Evolutionary conservation across 2,797 vertebrate genomes (phyloP), one percentile per base, ranked within the genome.

Genomic region (Bovichtus variegatus): DNA sequence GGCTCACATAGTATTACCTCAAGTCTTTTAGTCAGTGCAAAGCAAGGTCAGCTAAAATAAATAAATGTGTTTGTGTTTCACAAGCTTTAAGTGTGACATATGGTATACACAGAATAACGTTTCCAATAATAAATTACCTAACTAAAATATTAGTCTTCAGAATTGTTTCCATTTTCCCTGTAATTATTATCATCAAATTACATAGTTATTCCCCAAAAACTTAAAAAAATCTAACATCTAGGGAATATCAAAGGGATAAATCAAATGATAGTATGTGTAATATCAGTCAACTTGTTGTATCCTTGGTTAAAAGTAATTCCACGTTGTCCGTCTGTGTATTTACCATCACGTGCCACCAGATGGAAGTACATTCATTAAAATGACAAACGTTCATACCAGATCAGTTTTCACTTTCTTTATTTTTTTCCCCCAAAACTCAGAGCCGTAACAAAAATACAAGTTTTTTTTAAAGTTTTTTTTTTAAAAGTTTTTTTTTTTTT

Each of bases 391-490:
- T 70, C 40, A 79, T 63, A 58, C 59, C 36, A 58, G 29, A 0
- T 65, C 23, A 51, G 9, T 79, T 89, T 91, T 84, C 61, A 78
- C 15, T 76, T 50, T 61, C 65, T 93, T 93, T 86, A 87, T 92
- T 92, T 76, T 0, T 23, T 13, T 0, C 43, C 36, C 23, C 63
- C 62, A 81, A 76, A 76, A 83, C 80, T 85, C 73, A 78, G 50
- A 85, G 63, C 84, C 63, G 81, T 88, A 90, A 84, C 85, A 92
- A 91, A 93, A 90, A 88, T 92, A 92, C 80, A 90, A 70, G 78
- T 70, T 58, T 87, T 91, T 91, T 57, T 71, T 59, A n/a, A n/a
- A n/a, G n/a, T n/a, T n/a, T n/a, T n/a, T n/a, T n/a, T n/a, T n/a
- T n/a, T n/a, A n/a, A n/a, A n/a, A n/a, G n/a, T n/a, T n/a, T n/a